phyloP scores from a whole-genome alignment of 2,113 vertebrate genomes.

The Odocoileus hemionus region DNA sequence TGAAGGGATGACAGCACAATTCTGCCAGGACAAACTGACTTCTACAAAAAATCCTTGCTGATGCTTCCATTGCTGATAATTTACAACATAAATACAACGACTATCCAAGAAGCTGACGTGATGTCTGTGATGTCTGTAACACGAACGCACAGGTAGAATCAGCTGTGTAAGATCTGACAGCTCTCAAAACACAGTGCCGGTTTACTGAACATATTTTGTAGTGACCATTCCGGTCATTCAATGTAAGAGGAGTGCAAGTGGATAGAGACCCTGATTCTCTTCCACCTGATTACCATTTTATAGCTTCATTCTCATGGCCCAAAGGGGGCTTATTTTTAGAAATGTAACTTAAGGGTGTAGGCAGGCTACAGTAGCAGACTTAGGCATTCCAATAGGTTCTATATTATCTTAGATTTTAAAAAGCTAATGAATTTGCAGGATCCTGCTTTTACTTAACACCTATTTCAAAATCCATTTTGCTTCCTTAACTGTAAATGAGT shows the following conservation, averaged over 20 bases:
- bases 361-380: not conserved
- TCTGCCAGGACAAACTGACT: not conserved
- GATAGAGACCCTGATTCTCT: not conserved
- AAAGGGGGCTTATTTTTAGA: not conserved
- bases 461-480: not conserved
- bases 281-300: not conserved
- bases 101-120: not conserved
- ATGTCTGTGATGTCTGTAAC: not conserved
- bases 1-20: rapidly evolving
- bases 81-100: not conserved
- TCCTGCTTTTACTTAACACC: not conserved
- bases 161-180: not conserved
- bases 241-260: not conserved
- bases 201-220: not conserved
- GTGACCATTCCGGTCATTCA: not conserved
- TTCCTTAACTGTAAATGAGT: not conserved
- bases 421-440: not conserved
- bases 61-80: not conserved
- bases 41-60: not conserved
- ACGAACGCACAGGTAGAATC: not conserved
- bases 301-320: not conserved
- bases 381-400: not conserved
- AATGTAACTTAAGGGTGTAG: not conserved
- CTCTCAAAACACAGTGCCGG: not conserved
- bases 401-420: not conserved